Percentiles rank a stretch among this genome's conserved stretches.
These are phyloP conservation scores for Cosmopolites sordidus DNA, from an alignment of 2,888 invertebrate species.

Conservation along the genomic window DNA sequence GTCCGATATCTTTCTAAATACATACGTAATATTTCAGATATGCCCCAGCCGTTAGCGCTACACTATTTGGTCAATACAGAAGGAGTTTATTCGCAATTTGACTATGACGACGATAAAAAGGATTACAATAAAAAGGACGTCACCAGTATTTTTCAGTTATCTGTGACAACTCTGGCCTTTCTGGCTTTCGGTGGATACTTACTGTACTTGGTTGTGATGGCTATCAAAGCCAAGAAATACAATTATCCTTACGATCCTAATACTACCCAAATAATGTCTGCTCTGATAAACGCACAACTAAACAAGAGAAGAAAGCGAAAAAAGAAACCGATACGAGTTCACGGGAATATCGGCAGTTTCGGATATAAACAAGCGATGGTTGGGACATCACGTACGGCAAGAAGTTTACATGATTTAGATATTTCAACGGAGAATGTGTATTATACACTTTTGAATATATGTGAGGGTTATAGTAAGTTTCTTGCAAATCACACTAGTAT, in stretches of 20 bases:
- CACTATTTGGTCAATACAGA: neutral
- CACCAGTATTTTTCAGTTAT: conserved; percentile 71
- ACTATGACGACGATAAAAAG: conserved; percentile 42
- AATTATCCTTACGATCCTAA: conserved; percentile 41
- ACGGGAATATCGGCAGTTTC: conserved; percentile 4
- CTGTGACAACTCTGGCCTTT: conserved; percentile 75
- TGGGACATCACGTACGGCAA: conserved; percentile 36
- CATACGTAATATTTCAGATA: too few species aligned
- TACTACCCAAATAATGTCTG: conserved; percentile 37
- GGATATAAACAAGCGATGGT: conserved; percentile 14
- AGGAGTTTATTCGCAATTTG: conserved; percentile 28
- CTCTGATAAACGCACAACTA: conserved; percentile 27
- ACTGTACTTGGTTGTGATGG: conserved; percentile 70
- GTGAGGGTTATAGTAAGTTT: conserved; percentile 55
- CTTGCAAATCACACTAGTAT: too few species aligned
- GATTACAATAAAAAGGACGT: conserved; percentile 52
- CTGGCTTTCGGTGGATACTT: conserved; percentile 82
- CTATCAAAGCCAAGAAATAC: conserved; percentile 59
- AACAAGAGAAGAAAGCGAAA: conserved; percentile 28
- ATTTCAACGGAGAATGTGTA: conserved; percentile 42
- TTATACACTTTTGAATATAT: conserved; percentile 51
- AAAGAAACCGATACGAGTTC: conserved; percentile 22
- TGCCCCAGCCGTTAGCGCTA: conserved; percentile 30
- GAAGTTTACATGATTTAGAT: conserved; percentile 39
- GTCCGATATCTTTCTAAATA: too few species aligned